Evolutionary conservation across 2,113 vertebrate species (phyloP).

Genomic region (Hyaena hyaena): DNA sequence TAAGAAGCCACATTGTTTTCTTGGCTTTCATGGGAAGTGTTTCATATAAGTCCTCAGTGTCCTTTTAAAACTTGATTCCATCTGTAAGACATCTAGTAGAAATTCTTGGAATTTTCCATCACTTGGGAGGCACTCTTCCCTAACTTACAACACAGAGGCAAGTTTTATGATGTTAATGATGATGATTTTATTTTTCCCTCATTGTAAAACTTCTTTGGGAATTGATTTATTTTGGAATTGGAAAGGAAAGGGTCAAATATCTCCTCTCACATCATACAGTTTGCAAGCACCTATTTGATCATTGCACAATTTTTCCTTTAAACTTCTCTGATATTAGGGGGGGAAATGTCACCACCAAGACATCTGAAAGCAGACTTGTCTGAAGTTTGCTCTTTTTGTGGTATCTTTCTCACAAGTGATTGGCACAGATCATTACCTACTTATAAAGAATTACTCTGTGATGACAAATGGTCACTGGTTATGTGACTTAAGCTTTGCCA

Average conservation of each 20-base stretch:
- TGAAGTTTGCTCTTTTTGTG: not conserved
- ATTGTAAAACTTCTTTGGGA: not conserved
- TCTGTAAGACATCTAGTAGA: constrained; percentile 59
- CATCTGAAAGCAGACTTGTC: not conserved
- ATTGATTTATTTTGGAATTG: not conserved
- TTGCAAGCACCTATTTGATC: not conserved
- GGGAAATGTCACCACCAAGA: constrained; percentile 34
- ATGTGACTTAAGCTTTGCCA: not conserved
- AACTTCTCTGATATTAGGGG: not conserved
- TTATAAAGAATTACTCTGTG: not conserved
- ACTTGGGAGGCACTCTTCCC: not conserved
- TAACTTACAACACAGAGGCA: not conserved
- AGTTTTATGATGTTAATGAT: constrained; percentile 25
- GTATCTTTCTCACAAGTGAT: not conserved
- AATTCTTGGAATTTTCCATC: constrained; percentile 36
- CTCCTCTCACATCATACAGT: not conserved
- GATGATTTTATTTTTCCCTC: constrained; percentile 46
- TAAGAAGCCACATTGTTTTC: not conserved
- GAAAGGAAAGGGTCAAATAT: not conserved
- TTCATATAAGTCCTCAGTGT: not conserved
- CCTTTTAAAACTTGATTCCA: constrained; percentile 2
- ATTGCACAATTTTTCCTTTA: constrained; percentile 39
- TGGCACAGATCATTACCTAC: not conserved
- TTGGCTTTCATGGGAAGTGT: not conserved
- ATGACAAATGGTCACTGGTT: not conserved